Base-by-base conservation (phyloP, 2,888 invertebrate genomes). In the Matsumyia berberina region DNA sequence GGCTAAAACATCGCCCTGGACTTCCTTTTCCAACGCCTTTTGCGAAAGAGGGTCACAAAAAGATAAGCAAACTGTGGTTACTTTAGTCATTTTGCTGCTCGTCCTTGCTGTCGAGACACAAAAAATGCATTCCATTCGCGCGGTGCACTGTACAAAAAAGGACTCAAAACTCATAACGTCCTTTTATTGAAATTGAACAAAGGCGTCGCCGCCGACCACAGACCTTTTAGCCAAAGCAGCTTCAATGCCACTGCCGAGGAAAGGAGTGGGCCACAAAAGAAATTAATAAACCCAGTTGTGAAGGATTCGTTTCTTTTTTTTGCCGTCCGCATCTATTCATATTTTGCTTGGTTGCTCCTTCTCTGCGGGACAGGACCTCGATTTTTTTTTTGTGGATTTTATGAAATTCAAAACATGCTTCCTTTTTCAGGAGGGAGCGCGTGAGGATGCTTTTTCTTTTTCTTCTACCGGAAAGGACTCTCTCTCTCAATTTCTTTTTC, bases 241-340 rank as follows among this genome's bases (percentile, higher is more conserved):
- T 67, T n/a, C 12, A 15, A 24, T 51, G 7, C 55, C 3, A 11
- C 33, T n/a, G 6, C 46, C 29, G n/a, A 29, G 39, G 31, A 33
- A 33, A 46, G 19, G 11, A 66, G 37, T 49, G 17, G 12, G 9
- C 3, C 11, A 31, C 15, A 57, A 9, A 64, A 72, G 24, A 66
- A 79, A 73, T 60, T 73, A 72, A 66, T 72, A 79, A 58, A 58
- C 72, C 39, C 19, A 24, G 19, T 49, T 39, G 70, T n/a, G n/a
- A 15, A 17, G 33, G 46, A 39, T 11, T 62, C 46, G 8, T 42
- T 55, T 37, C 17, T 72, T 24, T 8, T 78, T 37, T 31, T 24
- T 53, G 29, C n/a, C 15, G 6, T 11, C n/a, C 15, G 6, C 7
- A 24, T 17, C 8, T n/a, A 5, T 51, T 37, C 24, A 24, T 24